Conservation (phyloP, 2,888 invertebrate species). For the Sinhomidia bicolor region DNA sequence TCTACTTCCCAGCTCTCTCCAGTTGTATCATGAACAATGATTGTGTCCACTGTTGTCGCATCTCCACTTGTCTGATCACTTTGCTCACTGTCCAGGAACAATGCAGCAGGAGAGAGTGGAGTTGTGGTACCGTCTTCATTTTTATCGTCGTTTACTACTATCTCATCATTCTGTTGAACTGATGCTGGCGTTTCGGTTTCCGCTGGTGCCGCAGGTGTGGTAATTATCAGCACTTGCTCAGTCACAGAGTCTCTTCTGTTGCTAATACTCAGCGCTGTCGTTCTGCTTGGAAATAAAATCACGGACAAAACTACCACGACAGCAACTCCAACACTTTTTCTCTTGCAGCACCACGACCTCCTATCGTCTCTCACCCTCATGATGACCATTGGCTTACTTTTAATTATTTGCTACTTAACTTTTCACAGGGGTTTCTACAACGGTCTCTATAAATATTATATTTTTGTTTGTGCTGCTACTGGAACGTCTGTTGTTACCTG, state of each 20-base stretch:
- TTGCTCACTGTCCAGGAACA: constrained; percentile 27
- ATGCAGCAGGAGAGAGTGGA: neutral
- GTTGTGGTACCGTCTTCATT: neutral
- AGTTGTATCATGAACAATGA: constrained; percentile 41
- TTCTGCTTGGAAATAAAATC: neutral
- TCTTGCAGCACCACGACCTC: constrained; percentile 7
- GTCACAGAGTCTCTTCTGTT: constrained; percentile 51
- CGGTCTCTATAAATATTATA: neutral
- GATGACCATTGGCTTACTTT: neutral
- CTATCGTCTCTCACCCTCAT: constrained; percentile 46
- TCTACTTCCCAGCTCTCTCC: constrained; percentile 50
- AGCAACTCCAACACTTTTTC: neutral
- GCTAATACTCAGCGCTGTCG: constrained; percentile 51
- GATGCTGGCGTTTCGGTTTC: neutral
- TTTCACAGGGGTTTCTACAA: too few relatives aligned
- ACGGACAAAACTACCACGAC: constrained; percentile 13
- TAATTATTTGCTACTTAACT: neutral
- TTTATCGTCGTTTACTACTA: too few relatives aligned
- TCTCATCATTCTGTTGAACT: neutral
- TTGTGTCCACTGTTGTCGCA: constrained; percentile 41
- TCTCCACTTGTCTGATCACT: constrained; percentile 24
- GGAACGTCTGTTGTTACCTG: constrained; percentile 40
- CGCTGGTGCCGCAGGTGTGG: constrained; percentile 17
- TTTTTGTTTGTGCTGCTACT: neutral
- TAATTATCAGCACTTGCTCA: constrained; percentile 61